Evolutionary conservation across 2,888 invertebrate genomes (phyloP), one percentile per base, ranked within the genome.

Genomic region (Synanthedon vespiformis): DNA sequence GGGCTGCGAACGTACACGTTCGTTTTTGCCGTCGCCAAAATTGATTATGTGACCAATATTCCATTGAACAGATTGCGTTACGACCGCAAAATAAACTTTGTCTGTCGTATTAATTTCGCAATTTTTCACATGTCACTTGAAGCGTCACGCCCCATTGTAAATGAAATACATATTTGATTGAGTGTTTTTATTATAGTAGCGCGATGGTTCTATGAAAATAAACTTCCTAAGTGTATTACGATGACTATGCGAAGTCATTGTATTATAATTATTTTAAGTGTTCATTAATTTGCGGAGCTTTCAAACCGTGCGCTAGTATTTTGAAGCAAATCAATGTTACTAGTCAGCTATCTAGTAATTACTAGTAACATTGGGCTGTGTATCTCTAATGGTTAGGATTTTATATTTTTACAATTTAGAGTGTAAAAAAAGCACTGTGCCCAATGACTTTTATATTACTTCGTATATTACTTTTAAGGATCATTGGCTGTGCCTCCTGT

Each of bases 251-350:
- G 44, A 40, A 72, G 65, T 72, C 72, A 74, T 70, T 62, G 60
- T 52, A 57, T 64, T 61, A 63, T 73, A 72, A 74, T 74, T 69
- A 71, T 66, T 68, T 65, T 68, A 68, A 70, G 66, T 64, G 63
- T 60, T 63, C 62, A 64, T 69, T 70, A 65, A 70, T 73, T 72
- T 60, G 65, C 64, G 53, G 55, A 55, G 63, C 73, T 77, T 76
- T 77, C 75, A 71, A 72, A 70, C 62, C 11, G 22, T 55, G 6
- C 48, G 13, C 48, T 48, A 50, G 34, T 34, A 10, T 10, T 34
- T 34, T 8, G 10, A 34, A 34, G 34, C 34, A 34, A 34, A 34
- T 34, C 34, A 10, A 34, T 34, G 34, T 34, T 34, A 34, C 34
- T 10, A 34, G 34, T 22, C 5, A 22, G 22, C 16, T 16, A 16